Percentiles rank a stretch among this genome's conserved stretches.
phyloP scores from a whole-genome alignment of 2,888 invertebrate genomes.

The Syrphus vitripennis region DNA sequence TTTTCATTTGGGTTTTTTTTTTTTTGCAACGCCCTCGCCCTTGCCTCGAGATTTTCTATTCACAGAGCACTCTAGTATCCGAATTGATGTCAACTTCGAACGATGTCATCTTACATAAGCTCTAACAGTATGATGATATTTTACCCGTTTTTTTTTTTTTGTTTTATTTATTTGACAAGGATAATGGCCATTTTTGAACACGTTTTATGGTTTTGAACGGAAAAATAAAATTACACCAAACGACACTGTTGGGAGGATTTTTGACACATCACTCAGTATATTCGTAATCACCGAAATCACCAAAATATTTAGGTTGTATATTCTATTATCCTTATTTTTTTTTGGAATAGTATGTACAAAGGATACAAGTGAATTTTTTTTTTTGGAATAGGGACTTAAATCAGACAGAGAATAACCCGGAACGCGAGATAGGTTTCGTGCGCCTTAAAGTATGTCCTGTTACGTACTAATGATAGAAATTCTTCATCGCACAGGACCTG shows the following conservation, averaged over 20 bases:
- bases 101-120: constrained; percentile 71
- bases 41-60: constrained; percentile 24
- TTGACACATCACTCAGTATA: constrained; percentile 10
- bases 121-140: constrained; percentile 26
- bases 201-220: constrained; percentile 29
- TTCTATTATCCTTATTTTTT: constrained; percentile 21
- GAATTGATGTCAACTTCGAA: constrained; percentile 68
- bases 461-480: constrained; percentile 64
- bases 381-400: constrained; percentile 26
- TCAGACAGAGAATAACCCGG: constrained; percentile 52
- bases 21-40: constrained; percentile 61
- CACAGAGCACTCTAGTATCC: constrained; percentile 53
- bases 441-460: constrained; percentile 66
- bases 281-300: not conserved
- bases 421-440: constrained; percentile 58
- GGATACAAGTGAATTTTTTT: constrained; percentile 2
- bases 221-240: constrained; percentile 5
- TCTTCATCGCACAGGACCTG: constrained; percentile 60
- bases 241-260: not conserved
- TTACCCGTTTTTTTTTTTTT: not conserved
- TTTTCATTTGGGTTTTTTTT: not conserved
- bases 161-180: constrained; percentile 25
- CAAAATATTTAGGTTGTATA: not conserved
- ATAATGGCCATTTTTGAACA: constrained; percentile 46
- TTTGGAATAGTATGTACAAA: not conserved